Evolutionary conservation across 2,113 vertebrate species (phyloP), one percentile per base, ranked within the genome.

Genomic region (Coracopsis vasa): DNA sequence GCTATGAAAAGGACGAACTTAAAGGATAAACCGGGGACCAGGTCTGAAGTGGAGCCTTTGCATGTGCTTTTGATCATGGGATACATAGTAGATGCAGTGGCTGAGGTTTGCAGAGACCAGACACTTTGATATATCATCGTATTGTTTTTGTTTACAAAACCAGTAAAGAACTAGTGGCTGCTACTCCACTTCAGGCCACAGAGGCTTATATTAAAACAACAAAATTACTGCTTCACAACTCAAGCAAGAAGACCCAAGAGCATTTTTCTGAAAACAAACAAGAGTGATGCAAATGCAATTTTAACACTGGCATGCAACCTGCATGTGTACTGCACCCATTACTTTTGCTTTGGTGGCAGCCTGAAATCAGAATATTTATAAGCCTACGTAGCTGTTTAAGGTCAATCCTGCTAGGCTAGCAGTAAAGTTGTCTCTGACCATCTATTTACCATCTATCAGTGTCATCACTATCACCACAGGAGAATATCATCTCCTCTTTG

Each of bases 261-360:
- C 70, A 47, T 82, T 96, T 94, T 93, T 91, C 66, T 66, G 71
- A 94, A 94, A 64, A 73, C 80, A 94, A 91, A 88, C 67, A 88
- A 20, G 84, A 92, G 45, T 47, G 44, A 83, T 85, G 50, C 65
- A 95, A 94, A 92, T 60, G 50, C 64, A 92, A n/a, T 90, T 80
- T 58, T 83, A 45, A 28, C 48, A 17, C 91, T 93, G 92, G 72
- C 90, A 77, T 18, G 42, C 44, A 64, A 39, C 44, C 70, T 85
- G 27, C 31, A 0, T 33, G 23, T 31, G 33, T 84, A 58, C 41
- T 85, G 73, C 19, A 35, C 58, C 69, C 74, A 70, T 42, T 70
- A 73, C 73, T 82, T 95, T 51, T 95, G 80, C 60, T 88, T 69
- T 71, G 58, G 39, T 80, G 31, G 29, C 35, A 64, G 69, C 16